Percentiles rank a stretch among this genome's conserved stretches.
These are phyloP conservation scores for Myocastor coypus DNA, from an alignment of 2,113 vertebrate species.

Conservation along the genomic window DNA sequence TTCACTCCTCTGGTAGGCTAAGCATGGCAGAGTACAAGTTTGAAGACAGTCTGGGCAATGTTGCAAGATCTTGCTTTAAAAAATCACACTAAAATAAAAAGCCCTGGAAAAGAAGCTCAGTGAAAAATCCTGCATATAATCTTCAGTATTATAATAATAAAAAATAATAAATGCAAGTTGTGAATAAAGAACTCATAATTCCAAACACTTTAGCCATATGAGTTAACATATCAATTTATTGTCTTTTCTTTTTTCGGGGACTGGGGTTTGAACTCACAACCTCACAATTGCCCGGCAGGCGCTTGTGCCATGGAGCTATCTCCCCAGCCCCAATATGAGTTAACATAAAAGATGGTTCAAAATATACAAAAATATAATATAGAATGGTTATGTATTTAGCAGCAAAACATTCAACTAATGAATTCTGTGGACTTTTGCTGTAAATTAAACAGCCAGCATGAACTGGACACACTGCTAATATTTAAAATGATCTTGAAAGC, in stretches of 20 bases:
- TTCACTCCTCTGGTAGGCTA: not conserved
- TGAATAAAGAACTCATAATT: slow-evolving; percentile 9
- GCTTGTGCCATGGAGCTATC: too few relatives aligned
- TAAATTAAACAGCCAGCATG: not conserved
- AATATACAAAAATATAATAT: not conserved
- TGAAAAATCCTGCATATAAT: not conserved
- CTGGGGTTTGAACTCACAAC: too few relatives aligned
- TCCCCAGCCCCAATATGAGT: too few relatives aligned
- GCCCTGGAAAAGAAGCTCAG: not conserved
- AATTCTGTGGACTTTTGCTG: not conserved
- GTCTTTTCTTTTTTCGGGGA: too few relatives aligned
- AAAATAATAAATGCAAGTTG: not conserved
- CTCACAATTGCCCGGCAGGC: too few relatives aligned
- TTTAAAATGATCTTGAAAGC: too few relatives aligned
- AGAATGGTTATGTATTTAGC: not conserved
- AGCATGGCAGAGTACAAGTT: not conserved
- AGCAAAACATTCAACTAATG: slow-evolving; percentile 25
- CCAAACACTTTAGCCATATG: not conserved
- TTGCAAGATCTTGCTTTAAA: not conserved
- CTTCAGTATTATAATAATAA: not conserved
- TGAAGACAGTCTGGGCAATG: not conserved
- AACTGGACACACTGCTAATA: slow-evolving; percentile 10
- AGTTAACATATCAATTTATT: too few relatives aligned
- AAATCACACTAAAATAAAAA: not conserved
- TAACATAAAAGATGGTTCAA: not conserved